Base-by-base conservation (phyloP, 2,113 vertebrate species). In the Procavia capensis region DNA sequence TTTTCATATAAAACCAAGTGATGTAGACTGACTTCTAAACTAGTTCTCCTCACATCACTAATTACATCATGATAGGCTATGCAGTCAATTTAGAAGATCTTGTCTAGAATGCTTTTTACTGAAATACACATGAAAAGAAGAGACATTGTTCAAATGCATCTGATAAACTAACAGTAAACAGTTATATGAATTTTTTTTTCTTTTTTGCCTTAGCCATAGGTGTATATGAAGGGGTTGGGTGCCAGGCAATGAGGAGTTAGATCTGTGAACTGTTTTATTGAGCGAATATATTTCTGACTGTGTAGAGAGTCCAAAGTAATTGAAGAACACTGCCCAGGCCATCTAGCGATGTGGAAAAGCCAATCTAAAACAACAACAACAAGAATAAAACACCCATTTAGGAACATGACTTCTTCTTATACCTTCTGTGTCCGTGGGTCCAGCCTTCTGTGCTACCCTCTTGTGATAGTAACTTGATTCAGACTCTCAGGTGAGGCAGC, bases 181-280 rank as follows among this genome's bases (percentile, higher is more conserved):
- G n/a, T 74, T 63, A 54, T 54, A 14, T 27, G 41, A 80, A 90
- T 76, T n/a, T 5, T 27, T 81, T 11, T 88, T 9, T 81, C 63
- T n/a, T 5, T 27, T 81, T 11, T 88, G 13, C 76, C 63, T 92
- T 6, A 90, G 54, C 4, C 27, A 24, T 45, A 43, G 20, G 11
- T n/a, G 4, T 85, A 0, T 47, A 34, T 75, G 29, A 11, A 68
- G 16, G 14, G 0, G 1, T 14, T 22, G 31, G 14, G 1, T 1
- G 11, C 66, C 63, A 4, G 5, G 34, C 22, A 86, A 5, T 54
- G 31, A 9, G n/a, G 9, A 57, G 7, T 45, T 76, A 41, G 16
- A 83, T 6, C 29, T 88, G 2, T 45, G 5, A 17, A 59, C 0
- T 9, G 16, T 57, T 63, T 85, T 24, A 59, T n/a, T 27, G 19